A percentile compares a stretch with the other conserved stretches of the same genome.
Conservation (phyloP, 2,888 invertebrate species). For the Taphrorychus bicolor region DNA sequence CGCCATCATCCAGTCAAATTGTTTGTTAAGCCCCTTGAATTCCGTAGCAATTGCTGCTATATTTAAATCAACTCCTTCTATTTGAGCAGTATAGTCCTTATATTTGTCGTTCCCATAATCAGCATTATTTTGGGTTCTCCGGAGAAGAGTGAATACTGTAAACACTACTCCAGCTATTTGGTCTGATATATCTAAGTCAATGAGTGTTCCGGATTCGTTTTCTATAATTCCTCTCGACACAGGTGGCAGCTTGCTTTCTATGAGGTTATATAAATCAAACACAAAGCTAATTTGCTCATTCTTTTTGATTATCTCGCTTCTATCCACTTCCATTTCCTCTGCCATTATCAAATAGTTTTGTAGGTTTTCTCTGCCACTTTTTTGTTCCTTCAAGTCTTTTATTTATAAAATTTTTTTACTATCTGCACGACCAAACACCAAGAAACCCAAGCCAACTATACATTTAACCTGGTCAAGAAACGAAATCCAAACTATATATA, state of each 20-base stretch:
- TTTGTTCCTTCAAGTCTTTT: no score
- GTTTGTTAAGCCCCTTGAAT: neutral
- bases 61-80: neutral
- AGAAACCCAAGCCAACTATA: no score
- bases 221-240: neutral
- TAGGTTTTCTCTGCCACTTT: no score
- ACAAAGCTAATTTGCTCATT: neutral
- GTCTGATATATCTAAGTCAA: constrained; percentile 1
- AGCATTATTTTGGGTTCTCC: neutral
- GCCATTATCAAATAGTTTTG: no score
- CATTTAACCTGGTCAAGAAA: no score
- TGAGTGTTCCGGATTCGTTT: neutral
- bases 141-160: neutral
- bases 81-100: neutral
- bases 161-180: neutral
- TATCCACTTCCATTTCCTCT: neutral
- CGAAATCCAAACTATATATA: no score
- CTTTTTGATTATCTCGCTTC: neutral
- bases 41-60: neutral
- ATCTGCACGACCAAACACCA: no score
- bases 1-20: neutral
- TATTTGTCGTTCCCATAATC: neutral
- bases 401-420: no score
- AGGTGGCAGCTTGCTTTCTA: neutral
- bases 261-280: neutral